phyloP scores from a whole-genome alignment of 1,140 invertebrate species.

The Elysia chlorotica region DNA sequence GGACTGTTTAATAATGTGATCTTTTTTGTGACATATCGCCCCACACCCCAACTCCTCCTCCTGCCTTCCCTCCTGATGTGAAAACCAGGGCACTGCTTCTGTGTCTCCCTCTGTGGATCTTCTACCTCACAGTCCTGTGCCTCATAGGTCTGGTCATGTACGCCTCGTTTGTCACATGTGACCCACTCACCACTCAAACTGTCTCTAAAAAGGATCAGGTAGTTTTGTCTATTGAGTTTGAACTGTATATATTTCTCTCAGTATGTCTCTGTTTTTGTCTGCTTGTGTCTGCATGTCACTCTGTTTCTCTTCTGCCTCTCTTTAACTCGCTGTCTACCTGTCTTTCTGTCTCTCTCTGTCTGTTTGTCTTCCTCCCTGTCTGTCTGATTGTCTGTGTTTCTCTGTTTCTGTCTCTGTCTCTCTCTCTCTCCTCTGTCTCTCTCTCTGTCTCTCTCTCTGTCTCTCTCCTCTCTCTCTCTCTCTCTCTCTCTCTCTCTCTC shows the following conservation, averaged over 20 bases:
- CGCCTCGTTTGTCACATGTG: conserved; percentile 79
- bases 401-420: neutral
- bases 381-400: too few relatives aligned
- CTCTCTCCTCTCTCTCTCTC: neutral
- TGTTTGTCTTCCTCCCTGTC: too few relatives aligned
- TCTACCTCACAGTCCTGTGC: conserved; percentile 68
- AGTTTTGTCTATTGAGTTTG: neutral
- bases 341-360: neutral
- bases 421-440: neutral
- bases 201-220: conserved; percentile 64
- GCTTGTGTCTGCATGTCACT: neutral
- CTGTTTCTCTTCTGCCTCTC: neutral
- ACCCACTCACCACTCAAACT: conserved; percentile 72
- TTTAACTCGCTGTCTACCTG: neutral
- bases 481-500: neutral
- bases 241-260: neutral
- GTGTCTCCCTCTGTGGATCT: conserved; percentile 74
- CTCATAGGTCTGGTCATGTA: conserved; percentile 80
- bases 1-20: too few relatives aligned
- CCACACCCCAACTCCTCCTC: neutral
- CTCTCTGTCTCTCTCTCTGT: neutral
- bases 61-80: neutral
- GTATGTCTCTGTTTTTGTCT: neutral
- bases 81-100: conserved; percentile 51
- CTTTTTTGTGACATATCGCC: too few relatives aligned